These are phyloP conservation scores for Abrostola triplasia DNA, from an alignment of 2,888 invertebrate species.

Conservation along the genomic window DNA sequence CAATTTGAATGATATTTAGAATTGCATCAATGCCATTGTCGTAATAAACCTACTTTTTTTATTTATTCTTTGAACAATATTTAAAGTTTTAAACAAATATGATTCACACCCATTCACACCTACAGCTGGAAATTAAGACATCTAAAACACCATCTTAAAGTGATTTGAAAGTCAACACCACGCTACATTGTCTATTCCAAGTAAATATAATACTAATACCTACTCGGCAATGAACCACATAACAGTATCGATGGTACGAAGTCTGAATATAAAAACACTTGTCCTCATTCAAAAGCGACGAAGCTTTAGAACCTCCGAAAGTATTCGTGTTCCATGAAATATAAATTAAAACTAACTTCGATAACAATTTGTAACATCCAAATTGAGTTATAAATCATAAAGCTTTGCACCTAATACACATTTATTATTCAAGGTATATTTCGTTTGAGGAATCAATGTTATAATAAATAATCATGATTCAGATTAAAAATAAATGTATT, in stretches of 20 bases:
- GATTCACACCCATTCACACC: too few species aligned
- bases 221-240: conserved; percentile 45
- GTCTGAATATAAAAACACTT: conserved; percentile 37
- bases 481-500: conserved; percentile 40
- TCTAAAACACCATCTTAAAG: too few species aligned
- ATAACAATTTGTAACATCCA: conserved; percentile 21
- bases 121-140: conserved; percentile 14
- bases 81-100: too few species aligned
- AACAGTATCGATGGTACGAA: conserved; percentile 36
- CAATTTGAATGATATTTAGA: conserved; percentile 40
- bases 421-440: conserved; percentile 32
- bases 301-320: too few species aligned
- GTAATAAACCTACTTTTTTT: conserved; percentile 7
- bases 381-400: conserved; percentile 33
- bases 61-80: conserved; percentile 12
- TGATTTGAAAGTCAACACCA: conserved; percentile 27
- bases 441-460: conserved; percentile 3
- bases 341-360: conserved; percentile 17
- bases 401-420: conserved; percentile 34
- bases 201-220: conserved; percentile 2
- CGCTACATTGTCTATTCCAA: conserved; percentile 26
- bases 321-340: conserved; percentile 1
- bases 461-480: conserved; percentile 14
- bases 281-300: not conserved
- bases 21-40: conserved; percentile 17